Evolutionary conservation across 2,888 invertebrate species (phyloP).

Genomic region (Drosophila phalerata): DNA sequence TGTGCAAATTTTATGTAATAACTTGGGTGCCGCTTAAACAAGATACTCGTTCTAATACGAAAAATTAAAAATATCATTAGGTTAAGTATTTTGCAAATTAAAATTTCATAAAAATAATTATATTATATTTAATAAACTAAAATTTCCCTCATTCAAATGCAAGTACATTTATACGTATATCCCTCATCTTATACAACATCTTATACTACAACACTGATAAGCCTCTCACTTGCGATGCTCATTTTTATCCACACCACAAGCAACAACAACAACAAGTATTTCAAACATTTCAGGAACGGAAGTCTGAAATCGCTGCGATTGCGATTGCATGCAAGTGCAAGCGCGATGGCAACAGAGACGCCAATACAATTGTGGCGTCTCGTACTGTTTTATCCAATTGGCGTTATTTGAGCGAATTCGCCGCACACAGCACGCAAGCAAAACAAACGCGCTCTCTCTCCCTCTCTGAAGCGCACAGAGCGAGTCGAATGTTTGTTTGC

Average conservation of each 20-base stretch:
- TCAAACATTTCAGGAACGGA: constrained; percentile 58
- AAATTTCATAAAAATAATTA: neutral
- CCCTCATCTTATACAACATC: constrained; percentile 48
- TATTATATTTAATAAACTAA: neutral
- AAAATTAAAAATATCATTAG: constrained; percentile 1
- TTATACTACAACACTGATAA: constrained; percentile 45
- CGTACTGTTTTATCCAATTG: constrained; percentile 64
- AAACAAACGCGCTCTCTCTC: constrained; percentile 46
- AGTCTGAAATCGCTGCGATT: constrained; percentile 39
- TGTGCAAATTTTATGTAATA: neutral
- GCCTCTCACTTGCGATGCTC: constrained; percentile 40
- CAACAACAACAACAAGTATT: constrained; percentile 47
- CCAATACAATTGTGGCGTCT: constrained; percentile 46
- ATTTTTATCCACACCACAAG: constrained; percentile 69
- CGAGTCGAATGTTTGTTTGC: constrained; percentile 44
- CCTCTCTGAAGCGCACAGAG: constrained; percentile 19
- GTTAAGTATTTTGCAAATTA: neutral
- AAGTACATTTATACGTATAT: constrained; percentile 6
- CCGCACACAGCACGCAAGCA: constrained; percentile 59
- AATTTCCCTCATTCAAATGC: constrained; percentile 16
- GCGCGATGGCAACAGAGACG: constrained; percentile 46
- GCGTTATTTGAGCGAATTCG: constrained; percentile 82
- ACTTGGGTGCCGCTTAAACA: constrained; percentile 5
- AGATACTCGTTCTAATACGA: neutral
- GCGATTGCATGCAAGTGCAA: constrained; percentile 31